These are phyloP conservation scores for Tragelaphus imberbis DNA, from an alignment of 2,113 vertebrate genomes.

Conservation along the genomic window DNA sequence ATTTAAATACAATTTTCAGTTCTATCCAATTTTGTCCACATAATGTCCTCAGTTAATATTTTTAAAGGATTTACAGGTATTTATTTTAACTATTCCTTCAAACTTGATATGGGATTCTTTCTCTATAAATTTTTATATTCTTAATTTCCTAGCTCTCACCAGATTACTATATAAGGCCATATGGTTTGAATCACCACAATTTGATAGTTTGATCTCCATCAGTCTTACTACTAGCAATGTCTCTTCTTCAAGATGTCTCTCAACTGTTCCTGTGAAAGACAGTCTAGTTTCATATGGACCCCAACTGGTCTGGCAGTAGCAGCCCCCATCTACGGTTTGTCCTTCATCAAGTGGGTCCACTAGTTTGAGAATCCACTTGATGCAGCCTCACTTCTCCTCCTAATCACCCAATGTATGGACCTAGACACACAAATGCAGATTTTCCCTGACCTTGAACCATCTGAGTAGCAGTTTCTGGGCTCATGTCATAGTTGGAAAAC, in stretches of 20 bases:
- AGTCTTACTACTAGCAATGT: not conserved
- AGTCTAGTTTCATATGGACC: not conserved
- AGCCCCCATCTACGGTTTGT: not conserved
- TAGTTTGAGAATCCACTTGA: not conserved
- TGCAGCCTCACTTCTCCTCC: not conserved
- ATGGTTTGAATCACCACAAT: not conserved
- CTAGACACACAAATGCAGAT: not conserved
- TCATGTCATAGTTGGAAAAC: not conserved
- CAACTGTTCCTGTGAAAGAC: not conserved
- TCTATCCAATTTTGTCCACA: not conserved
- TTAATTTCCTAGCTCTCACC: not conserved
- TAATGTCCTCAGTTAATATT: not conserved
- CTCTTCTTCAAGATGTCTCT: not conserved
- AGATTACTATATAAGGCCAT: not conserved
- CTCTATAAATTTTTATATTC: not conserved
- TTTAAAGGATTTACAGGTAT: not conserved
- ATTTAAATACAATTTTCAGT: not conserved
- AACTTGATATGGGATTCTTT: not conserved
- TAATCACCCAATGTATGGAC: accelerated
- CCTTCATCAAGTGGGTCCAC: not conserved
- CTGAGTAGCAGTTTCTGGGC: not conserved
- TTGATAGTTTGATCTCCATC: not conserved
- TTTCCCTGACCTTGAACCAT: not conserved
- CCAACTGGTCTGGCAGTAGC: not conserved
- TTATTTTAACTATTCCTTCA: not conserved